These are phyloP conservation scores for Caenorhabditis tropicalis DNA, from an alignment of 1,140 invertebrate species.

Conservation along the genomic window DNA sequence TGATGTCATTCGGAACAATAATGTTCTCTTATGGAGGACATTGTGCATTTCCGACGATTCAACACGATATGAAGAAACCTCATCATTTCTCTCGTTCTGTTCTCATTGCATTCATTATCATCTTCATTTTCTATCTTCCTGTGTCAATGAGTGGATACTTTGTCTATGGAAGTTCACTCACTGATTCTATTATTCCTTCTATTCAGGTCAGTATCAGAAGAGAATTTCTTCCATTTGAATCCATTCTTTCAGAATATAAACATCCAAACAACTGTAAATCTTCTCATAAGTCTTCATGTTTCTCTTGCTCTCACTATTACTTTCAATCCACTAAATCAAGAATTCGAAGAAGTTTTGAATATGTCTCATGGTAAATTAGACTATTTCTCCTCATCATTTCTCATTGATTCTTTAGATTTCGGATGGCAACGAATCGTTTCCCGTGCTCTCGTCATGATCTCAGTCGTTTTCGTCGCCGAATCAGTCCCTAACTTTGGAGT, in stretches of 20 bases:
- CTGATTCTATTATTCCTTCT: conserved; percentile 51
- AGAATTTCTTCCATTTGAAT: neutral
- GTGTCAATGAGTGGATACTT: conserved; percentile 65
- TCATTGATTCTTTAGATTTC: conserved; percentile 65
- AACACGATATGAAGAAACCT: conserved; percentile 77
- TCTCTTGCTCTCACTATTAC: conserved; percentile 78
- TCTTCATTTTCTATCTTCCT: conserved; percentile 67
- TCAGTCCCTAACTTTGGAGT: conserved; percentile 71
- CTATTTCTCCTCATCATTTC: neutral
- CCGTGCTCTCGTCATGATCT: conserved; percentile 62
- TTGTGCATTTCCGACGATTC: conserved; percentile 79
- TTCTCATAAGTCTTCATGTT: conserved; percentile 77
- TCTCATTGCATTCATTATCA: conserved; percentile 63
- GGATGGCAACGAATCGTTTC: conserved; percentile 65
- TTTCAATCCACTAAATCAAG: conserved; percentile 78
- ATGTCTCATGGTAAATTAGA: conserved; percentile 48
- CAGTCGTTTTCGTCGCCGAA: conserved; percentile 70
- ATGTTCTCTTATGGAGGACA: conserved; percentile 78
- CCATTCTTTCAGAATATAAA: conserved; percentile 41
- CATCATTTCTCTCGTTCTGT: conserved; percentile 66
- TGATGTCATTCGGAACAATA: conserved; percentile 67
- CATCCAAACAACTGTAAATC: conserved; percentile 74
- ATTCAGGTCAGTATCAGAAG: conserved; percentile 45
- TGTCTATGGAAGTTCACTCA: conserved; percentile 62
- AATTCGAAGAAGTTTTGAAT: conserved; percentile 57